Percentiles rank a stretch among this genome's conserved stretches.
phyloP scores from a whole-genome alignment of 1,140 invertebrate species.

The Achroia grisella region DNA sequence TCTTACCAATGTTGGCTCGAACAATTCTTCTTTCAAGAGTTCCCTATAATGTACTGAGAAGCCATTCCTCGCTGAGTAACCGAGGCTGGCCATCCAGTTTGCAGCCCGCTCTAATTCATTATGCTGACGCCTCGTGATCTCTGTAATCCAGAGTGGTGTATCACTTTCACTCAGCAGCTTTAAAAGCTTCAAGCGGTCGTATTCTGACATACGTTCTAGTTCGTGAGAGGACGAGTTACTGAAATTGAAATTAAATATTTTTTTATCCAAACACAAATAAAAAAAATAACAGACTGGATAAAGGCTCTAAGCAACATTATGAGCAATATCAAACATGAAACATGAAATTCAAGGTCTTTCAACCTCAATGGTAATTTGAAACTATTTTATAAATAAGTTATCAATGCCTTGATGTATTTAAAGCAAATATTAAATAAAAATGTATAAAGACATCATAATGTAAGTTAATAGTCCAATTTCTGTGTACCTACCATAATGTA shows the following conservation, averaged over 20 bases:
- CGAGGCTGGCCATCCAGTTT: conserved; percentile 54
- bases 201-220: conserved; percentile 40
- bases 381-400: too few species aligned
- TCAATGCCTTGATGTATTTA: too few species aligned
- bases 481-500: too few species aligned
- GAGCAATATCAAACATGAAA: too few species aligned
- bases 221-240: conserved; percentile 52
- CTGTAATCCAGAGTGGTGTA: conserved; percentile 56
- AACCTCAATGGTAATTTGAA: too few species aligned
- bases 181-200: conserved; percentile 35
- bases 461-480: too few species aligned
- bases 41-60: conserved; percentile 55
- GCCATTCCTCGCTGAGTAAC: conserved; percentile 50
- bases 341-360: too few species aligned
- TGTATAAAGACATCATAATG: too few species aligned
- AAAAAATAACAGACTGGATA: too few species aligned
- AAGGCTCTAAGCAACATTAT: too few species aligned
- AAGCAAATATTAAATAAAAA: too few species aligned
- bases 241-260: conserved; percentile 6
- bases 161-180: conserved; percentile 28
- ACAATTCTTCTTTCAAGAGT: conserved; percentile 41
- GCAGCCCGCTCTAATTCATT: conserved; percentile 42
- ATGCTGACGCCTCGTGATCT: conserved; percentile 15
- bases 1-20: conserved; percentile 50
- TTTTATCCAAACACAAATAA: too few species aligned